Conservation (phyloP, 2,888 invertebrate genomes). For the Chironomus riparius region DNA sequence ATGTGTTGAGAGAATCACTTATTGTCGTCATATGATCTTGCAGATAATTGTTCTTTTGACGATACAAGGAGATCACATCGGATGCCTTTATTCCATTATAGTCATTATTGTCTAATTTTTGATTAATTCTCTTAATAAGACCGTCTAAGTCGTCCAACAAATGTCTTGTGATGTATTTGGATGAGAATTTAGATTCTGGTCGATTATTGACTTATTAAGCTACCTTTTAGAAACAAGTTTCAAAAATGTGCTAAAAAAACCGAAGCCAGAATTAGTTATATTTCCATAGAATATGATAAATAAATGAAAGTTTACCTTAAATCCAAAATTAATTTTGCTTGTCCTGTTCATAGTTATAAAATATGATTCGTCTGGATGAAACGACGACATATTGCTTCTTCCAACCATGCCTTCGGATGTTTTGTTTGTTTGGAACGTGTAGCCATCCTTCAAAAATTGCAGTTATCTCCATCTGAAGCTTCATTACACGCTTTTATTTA, state of each 20-base stretch:
- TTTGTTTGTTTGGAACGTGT: conserved; percentile 89
- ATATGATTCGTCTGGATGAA: conserved; percentile 92
- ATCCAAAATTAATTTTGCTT: conserved; percentile 93
- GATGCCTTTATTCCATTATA: neutral
- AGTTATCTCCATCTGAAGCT: conserved; percentile 91
- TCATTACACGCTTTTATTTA: too few relatives aligned
- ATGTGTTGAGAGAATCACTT: neutral
- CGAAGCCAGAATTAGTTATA: neutral
- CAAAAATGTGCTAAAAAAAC: too few relatives aligned
- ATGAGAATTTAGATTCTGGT: neutral
- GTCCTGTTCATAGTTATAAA: conserved; percentile 90
- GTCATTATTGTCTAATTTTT: conserved; percentile 10
- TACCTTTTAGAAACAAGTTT: too few relatives aligned
- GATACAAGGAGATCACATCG: neutral
- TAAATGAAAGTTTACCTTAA: conserved; percentile 59
- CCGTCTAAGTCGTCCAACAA: neutral
- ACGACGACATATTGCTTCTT: conserved; percentile 95
- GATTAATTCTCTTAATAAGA: conserved; percentile 7
- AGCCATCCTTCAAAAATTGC: conserved; percentile 95
- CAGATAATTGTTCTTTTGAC: neutral
- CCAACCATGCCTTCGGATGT: conserved; percentile 93
- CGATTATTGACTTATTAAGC: too few relatives aligned
- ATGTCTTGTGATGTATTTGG: neutral
- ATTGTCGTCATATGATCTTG: neutral
- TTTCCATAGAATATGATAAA: neutral